phyloP scores from a whole-genome alignment of 2,888 invertebrate species.

The Lottia scabra region DNA sequence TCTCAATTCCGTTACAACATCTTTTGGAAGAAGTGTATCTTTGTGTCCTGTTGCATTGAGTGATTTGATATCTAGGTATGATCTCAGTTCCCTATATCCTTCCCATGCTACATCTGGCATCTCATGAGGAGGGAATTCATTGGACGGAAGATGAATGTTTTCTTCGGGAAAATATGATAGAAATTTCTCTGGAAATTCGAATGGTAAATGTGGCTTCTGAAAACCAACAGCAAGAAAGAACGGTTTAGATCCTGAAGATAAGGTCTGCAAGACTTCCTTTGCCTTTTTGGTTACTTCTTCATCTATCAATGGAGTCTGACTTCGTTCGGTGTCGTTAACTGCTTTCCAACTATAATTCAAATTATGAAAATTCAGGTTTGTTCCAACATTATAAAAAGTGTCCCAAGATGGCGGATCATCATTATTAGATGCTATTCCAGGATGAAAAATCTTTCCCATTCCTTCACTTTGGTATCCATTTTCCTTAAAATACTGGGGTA shows the following conservation, averaged over 20 bases:
- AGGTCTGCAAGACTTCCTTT: constrained; percentile 15
- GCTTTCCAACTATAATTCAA: not conserved
- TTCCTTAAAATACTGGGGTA: constrained; percentile 40
- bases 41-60: constrained; percentile 15
- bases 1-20: constrained; percentile 25
- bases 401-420: constrained; percentile 15
- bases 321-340: constrained; percentile 13
- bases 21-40: constrained; percentile 29
- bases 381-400: not conserved
- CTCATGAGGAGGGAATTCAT: constrained; percentile 6
- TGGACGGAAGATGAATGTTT: constrained; percentile 16
- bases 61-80: constrained; percentile 23
- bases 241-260: constrained; percentile 24
- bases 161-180: constrained; percentile 29
- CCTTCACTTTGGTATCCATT: constrained; percentile 33
- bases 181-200: constrained; percentile 33
- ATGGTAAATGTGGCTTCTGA: constrained; percentile 42
- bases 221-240: constrained; percentile 44
- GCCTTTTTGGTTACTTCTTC: constrained; percentile 26
- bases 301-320: constrained; percentile 31
- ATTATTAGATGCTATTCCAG: constrained; percentile 10
- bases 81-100: constrained; percentile 2
- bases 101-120: constrained; percentile 16
- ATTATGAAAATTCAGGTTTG: not conserved
- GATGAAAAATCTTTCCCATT: constrained; percentile 32